Conservation (phyloP, 1,140 invertebrate genomes). For the Drosophila kanapiae region DNA sequence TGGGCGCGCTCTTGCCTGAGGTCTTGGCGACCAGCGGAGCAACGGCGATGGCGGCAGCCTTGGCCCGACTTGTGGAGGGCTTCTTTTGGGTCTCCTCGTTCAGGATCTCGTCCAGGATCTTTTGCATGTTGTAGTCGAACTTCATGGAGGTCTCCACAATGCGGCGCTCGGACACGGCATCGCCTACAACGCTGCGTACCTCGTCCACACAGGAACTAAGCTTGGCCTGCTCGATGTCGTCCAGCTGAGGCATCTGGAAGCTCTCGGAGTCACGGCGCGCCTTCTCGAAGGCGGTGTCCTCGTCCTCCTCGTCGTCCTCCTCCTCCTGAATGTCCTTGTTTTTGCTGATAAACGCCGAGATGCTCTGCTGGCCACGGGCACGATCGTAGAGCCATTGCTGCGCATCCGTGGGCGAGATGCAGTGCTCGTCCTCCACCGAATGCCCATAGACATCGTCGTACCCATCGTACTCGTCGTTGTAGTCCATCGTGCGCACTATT, state of each 20-base stretch:
- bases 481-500: slow-evolving; percentile 91
- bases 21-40: slow-evolving; percentile 25
- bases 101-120: slow-evolving; percentile 90
- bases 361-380: slow-evolving; percentile 88
- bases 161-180: slow-evolving; percentile 89
- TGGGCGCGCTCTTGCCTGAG: slow-evolving; percentile 18
- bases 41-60: slow-evolving; percentile 5
- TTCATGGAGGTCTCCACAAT: slow-evolving; percentile 89
- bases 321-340: slow-evolving; percentile 92
- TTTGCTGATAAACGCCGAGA: slow-evolving; percentile 89
- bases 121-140: slow-evolving; percentile 90
- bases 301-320: slow-evolving; percentile 86
- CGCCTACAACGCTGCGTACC: slow-evolving; percentile 92
- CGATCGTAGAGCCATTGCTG: slow-evolving; percentile 95
- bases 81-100: slow-evolving; percentile 84
- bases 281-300: slow-evolving; percentile 69
- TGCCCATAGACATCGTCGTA: slow-evolving; percentile 97
- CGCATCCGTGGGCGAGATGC: slow-evolving; percentile 94
- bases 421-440: slow-evolving; percentile 91
- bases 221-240: slow-evolving; percentile 89
- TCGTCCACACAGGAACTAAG: slow-evolving; percentile 94
- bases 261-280: slow-evolving; percentile 78
- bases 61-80: slow-evolving; percentile 30
- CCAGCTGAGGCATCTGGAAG: slow-evolving; percentile 86
- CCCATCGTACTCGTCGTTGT: slow-evolving; percentile 94